Percentiles rank a stretch among this genome's conserved stretches.
Conservation (phyloP, 2,797 vertebrate species). For the Sebastes oblongus region DNA sequence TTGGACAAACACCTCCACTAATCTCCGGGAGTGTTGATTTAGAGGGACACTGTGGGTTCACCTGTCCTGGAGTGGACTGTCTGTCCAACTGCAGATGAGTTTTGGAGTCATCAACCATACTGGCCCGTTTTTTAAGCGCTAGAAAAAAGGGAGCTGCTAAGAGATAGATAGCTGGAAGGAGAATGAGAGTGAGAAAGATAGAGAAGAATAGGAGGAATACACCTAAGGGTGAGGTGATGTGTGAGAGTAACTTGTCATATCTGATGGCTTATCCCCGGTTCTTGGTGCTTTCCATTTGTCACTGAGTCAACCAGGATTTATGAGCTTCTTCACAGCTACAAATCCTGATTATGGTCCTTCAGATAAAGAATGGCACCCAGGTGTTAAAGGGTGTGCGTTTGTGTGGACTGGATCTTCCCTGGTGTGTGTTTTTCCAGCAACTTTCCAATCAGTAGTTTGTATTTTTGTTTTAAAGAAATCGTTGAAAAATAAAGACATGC, state of each 20-base stretch:
- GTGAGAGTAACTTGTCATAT: slow-evolving; percentile 63
- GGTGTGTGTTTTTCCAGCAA: background rate
- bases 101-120: slow-evolving; percentile 17
- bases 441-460: background rate
- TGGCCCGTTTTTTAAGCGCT: background rate
- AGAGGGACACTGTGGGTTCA: slow-evolving; percentile 25
- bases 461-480: background rate
- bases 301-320: slow-evolving; percentile 64
- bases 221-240: slow-evolving; percentile 28
- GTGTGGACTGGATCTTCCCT: background rate
- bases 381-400: slow-evolving; percentile 36
- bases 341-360: slow-evolving; percentile 58
- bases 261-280: slow-evolving; percentile 58
- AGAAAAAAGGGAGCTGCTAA: background rate
- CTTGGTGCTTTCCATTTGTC: slow-evolving; percentile 57
- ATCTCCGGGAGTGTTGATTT: slow-evolving; percentile 42
- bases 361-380: slow-evolving; percentile 48
- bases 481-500: background rate
- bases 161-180: slow-evolving; percentile 13
- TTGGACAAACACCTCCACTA: slow-evolving; percentile 13
- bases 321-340: slow-evolving; percentile 51
- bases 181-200: slow-evolving; percentile 25
- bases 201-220: slow-evolving; percentile 22
- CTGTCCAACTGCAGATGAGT: slow-evolving; percentile 13
- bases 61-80: slow-evolving; percentile 40